A percentile compares a stretch with the other conserved stretches of the same genome.
Evolutionary conservation across 1,140 invertebrate species (phyloP).

Genomic region (Sycobia sp.): DNA sequence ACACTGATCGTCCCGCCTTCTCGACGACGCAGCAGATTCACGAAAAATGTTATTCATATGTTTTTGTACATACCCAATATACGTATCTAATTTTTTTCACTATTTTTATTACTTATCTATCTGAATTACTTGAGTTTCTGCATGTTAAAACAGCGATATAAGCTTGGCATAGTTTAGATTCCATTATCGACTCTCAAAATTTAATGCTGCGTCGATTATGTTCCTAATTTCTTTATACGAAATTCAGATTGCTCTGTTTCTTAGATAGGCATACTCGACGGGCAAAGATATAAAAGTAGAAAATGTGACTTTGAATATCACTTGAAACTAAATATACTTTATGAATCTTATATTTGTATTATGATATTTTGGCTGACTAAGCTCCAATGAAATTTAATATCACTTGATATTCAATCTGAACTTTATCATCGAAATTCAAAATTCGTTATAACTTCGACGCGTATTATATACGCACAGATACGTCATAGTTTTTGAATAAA

Average conservation of each 20-base stretch:
- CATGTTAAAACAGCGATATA: too few species aligned
- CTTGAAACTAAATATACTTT: conserved; percentile 20
- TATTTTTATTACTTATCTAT: too few species aligned
- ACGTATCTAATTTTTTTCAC: too few species aligned
- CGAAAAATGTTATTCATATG: background rate
- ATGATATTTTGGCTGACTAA: conserved; percentile 3
- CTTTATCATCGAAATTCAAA: background rate
- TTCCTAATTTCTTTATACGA: background rate
- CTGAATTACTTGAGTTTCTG: too few species aligned
- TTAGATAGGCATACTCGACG: conserved; percentile 20
- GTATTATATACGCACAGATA: background rate
- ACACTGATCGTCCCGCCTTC: conserved; percentile 16
- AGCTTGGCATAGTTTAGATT: background rate
- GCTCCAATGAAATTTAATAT: background rate
- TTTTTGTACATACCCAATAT: too few species aligned
- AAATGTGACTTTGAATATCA: conserved; percentile 44
- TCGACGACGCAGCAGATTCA: background rate
- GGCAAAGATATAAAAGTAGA: conserved; percentile 60
- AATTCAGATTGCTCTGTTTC: conserved; percentile 9
- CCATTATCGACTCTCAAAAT: background rate
- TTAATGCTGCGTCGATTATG: background rate
- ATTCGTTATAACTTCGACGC: background rate
- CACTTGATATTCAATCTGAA: conserved; percentile 17
- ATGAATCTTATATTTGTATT: background rate
- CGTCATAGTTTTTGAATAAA: background rate